Evolutionary conservation across 2,797 vertebrate genomes (phyloP), one percentile per base, ranked within the genome.

Genomic region (Megaceryle alcyon): DNA sequence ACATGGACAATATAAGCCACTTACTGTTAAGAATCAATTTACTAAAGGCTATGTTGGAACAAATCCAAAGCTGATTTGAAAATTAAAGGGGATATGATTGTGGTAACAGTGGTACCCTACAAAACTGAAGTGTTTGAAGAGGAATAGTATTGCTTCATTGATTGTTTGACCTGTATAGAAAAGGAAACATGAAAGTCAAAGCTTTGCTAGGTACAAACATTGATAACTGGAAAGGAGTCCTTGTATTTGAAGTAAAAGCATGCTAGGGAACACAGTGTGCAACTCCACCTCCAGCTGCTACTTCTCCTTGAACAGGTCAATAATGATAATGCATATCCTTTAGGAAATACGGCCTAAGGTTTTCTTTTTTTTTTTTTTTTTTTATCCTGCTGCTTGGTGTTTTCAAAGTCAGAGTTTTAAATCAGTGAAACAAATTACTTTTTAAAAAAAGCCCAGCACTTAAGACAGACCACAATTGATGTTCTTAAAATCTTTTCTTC

Each of bases 11-110:
- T 92, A 33, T 85, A 97, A 97, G 41, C 46, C 90, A 96, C 81
- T 97, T 94, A 77, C 23, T 84, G 66, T 82, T 71, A 86, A 87
- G 97, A 98, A 97, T 96, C 96, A 96, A 94, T 98, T 97, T 96
- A 71, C 94, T 95, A 94, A 96, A 95, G 95, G 75, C 19, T 43
- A 94, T 7, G 28, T 68, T 92, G 89, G 90, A 97, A 97, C 26
- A 73, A 96, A 97, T 96, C 66, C 96, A 95, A 96, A 97, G 79
- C 72, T 95, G 94, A 94, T 97, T 95, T 96, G 91, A 97, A 97
- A 97, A 97, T 97, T 96, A 97, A 96, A 95, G 84, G 82, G 57
- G 28, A 60, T 86, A 91, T 69, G 54, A 88, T 80, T 81, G 80
- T 93, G n/a, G 49, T 61, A 95, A 90, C 65, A 71, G 77, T 78